Evolutionary conservation across 1,140 invertebrate species (phyloP).

Genomic region (Sycophaga agraensis): DNA sequence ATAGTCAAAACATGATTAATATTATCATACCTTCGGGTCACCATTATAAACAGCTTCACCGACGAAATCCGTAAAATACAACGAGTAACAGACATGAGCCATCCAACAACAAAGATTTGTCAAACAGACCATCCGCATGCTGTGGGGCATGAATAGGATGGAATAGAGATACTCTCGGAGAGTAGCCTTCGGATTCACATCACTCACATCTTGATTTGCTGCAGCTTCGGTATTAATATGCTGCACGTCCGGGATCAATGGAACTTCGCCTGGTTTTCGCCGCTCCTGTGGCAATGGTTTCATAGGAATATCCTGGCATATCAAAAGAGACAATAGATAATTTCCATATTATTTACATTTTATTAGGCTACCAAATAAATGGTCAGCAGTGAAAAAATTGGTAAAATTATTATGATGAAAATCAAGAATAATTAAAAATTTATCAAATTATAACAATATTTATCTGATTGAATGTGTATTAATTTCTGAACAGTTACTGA

Average conservation of each 20-base stretch:
- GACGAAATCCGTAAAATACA: conserved; percentile 97
- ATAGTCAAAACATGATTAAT: too few species aligned
- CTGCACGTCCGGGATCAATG: conserved; percentile 9
- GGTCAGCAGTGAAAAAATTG: too few species aligned
- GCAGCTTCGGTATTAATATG: conserved; percentile 33
- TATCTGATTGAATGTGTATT: too few species aligned
- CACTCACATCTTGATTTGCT: neutral
- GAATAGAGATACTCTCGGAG: conserved; percentile 80
- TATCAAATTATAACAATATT: too few species aligned
- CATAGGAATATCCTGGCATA: conserved; percentile 43
- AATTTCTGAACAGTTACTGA: too few species aligned
- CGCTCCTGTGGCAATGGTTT: conserved; percentile 34
- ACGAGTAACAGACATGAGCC: conserved; percentile 94
- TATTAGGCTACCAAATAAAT: too few species aligned
- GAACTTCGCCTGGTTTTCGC: neutral
- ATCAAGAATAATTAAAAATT: too few species aligned
- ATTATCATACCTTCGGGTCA: conserved; percentile 69
- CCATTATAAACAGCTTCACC: conserved; percentile 94
- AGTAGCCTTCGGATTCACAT: conserved; percentile 55
- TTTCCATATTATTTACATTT: too few species aligned
- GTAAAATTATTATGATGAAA: too few species aligned
- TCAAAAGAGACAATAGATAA: too few species aligned
- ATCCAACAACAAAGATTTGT: conserved; percentile 98
- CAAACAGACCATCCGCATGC: conserved; percentile 82
- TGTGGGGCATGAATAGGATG: conserved; percentile 86